These are phyloP conservation scores for Drosophila diplacantha DNA, from an alignment of 2,888 invertebrate species.

Conservation along the genomic window DNA sequence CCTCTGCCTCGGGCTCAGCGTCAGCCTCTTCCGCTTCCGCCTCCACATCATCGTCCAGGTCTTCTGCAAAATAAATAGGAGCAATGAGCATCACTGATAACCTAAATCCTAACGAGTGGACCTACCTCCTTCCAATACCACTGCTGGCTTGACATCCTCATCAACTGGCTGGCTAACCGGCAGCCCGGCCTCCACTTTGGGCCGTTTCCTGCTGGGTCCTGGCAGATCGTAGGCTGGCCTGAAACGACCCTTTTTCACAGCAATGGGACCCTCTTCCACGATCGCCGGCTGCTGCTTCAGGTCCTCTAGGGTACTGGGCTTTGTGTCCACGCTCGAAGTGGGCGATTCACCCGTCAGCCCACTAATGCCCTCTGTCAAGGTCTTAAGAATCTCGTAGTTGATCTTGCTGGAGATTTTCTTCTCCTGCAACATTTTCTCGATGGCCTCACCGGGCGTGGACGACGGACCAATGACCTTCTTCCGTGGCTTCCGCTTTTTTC, in stretches of 20 bases:
- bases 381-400: conserved; percentile 96
- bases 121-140: conserved; percentile 67
- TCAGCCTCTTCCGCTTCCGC: conserved; percentile 77
- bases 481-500: conserved; percentile 84
- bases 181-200: conserved; percentile 69
- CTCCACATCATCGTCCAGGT: conserved; percentile 68
- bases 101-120: neutral
- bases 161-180: conserved; percentile 58
- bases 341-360: conserved; percentile 38
- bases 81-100: neutral
- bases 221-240: conserved; percentile 66
- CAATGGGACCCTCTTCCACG: conserved; percentile 61
- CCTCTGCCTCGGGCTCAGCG: conserved; percentile 76
- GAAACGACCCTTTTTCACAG: conserved; percentile 53
- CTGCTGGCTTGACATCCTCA: conserved; percentile 50
- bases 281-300: conserved; percentile 55
- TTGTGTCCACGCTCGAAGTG: conserved; percentile 19
- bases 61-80: conserved; percentile 55
- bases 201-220: conserved; percentile 67
- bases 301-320: conserved; percentile 42
- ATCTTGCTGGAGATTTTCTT: conserved; percentile 98
- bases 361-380: conserved; percentile 79
- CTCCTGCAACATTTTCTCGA: conserved; percentile 96
- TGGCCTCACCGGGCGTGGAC: conserved; percentile 89
- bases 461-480: conserved; percentile 84